Base-by-base conservation (phyloP, 2,113 vertebrate species). In the Cottus gobio region DNA sequence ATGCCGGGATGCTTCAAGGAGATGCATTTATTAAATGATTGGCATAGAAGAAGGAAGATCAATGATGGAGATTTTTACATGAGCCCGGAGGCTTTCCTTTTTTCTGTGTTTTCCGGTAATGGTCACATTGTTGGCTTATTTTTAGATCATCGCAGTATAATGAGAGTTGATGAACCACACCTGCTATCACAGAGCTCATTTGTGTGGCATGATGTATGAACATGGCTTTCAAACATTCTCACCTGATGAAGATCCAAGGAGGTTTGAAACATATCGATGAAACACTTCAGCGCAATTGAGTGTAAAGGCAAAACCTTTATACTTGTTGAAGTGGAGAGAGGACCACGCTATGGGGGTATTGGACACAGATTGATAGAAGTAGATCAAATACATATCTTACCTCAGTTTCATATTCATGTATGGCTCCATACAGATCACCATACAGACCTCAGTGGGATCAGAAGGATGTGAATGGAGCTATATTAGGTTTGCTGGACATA, bases 21-120 rank as follows among this genome's bases (percentile, higher is more conserved):
- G 57, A 76, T 39, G 5, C 62, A 60, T 79, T 71, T 57, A 84
- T 83, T 12, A 81, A 63, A 82, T 57, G 36, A 78, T 28, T 60
- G 52, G 26, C 22, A 58, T 10, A 18, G 37, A 67, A 60, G 66
- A 48, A 24, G 44, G 31, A n/a, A 72, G 84, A 85, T 79, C 71
- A 83, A 12, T 85, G 67, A 67, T 28, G 24, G 34, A 65, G 46
- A 34, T 73, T 76, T 71, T 18, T 69, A 76, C 75, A 81, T 39
- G 44, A 70, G 22, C 12, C 61, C 10, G 4, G 48, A 24, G 11
- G 50, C 26, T 15, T 60, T 24, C 39, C 30, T 74, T 62, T 39
- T 52, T 42, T 31, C 16, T 20, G 1, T 16, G 13, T 68, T 65
- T 64, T 31, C 13, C 31, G 0, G 37, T 50, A 20, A 58, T 39